These are phyloP conservation scores for Rostratula benghalensis DNA, from an alignment of 2,113 vertebrate species.

Conservation along the genomic window DNA sequence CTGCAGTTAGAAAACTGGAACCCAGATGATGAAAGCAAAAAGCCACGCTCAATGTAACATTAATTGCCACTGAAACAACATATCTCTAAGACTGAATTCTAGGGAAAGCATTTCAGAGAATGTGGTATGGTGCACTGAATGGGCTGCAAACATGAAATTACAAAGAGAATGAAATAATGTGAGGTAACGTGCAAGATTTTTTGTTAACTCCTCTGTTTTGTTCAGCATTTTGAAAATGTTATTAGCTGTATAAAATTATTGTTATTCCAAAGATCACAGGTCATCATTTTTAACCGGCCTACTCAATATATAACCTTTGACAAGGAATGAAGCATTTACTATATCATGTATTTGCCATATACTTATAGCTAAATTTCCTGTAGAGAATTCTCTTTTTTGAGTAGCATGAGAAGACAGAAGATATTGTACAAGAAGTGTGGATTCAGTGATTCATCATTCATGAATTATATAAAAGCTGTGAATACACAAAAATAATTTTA, in stretches of 20 bases:
- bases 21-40: slow-evolving; percentile 51
- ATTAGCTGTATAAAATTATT: background rate
- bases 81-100: slow-evolving; percentile 7
- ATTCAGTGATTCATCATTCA: background rate
- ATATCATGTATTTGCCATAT: fast-evolving
- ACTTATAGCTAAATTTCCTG: background rate
- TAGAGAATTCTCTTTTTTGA: background rate
- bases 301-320: background rate
- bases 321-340: background rate
- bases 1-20: slow-evolving; percentile 59
- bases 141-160: background rate
- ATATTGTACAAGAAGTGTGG: background rate
- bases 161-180: background rate
- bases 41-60: slow-evolving; percentile 16
- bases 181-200: background rate
- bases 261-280: background rate
- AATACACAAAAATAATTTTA: background rate
- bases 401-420: background rate
- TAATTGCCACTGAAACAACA: slow-evolving; percentile 62
- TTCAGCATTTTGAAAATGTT: background rate
- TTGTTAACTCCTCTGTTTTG: background rate
- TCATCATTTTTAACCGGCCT: background rate
- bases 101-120: background rate
- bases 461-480: background rate
- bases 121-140: background rate